Percentiles rank a stretch among this genome's conserved stretches.
Evolutionary conservation across 37 sponge, comb jelly and placozoan genomes (phyloP).

Genomic region (Eunapius fragilis): DNA sequence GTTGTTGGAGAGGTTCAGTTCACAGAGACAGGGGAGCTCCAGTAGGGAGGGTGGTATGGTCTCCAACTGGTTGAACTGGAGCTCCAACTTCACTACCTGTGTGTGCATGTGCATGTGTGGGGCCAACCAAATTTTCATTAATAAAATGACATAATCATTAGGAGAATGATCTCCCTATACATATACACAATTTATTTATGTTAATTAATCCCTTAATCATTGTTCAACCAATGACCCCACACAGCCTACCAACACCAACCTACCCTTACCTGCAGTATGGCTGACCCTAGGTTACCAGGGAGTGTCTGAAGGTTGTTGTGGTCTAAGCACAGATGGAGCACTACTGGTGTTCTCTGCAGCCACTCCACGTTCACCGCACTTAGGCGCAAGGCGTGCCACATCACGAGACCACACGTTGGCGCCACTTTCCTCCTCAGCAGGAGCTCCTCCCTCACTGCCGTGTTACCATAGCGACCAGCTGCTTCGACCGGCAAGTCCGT

Average conservation of each 20-base stretch:
- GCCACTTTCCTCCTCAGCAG: neutral
- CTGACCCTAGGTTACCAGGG: neutral
- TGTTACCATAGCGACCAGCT: neutral
- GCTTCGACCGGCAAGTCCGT: conserved; percentile 1
- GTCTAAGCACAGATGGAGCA: neutral
- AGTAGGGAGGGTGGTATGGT: conserved; percentile 54
- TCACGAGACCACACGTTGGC: neutral
- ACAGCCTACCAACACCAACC: too few relatives aligned
- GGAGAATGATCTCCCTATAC: too few relatives aligned
- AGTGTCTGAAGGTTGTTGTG: neutral
- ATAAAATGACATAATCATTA: too few relatives aligned
- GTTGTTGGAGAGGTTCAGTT: neutral
- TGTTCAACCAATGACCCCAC: too few relatives aligned
- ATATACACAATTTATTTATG: too few relatives aligned
- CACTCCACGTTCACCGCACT: neutral
- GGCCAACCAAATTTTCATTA: too few relatives aligned
- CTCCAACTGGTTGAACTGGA: conserved; percentile 37
- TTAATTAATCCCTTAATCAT: too few relatives aligned
- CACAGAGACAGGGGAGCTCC: conserved; percentile 19
- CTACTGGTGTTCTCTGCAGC: neutral
- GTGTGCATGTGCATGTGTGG: neutral
- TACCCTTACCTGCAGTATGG: conserved; percentile 22
- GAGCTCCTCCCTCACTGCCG: neutral
- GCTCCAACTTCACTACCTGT: conserved; percentile 11
- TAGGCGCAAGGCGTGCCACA: neutral